A percentile compares a stretch with the other conserved stretches of the same genome.
Evolutionary conservation across 2,888 invertebrate species (phyloP).

Genomic region (Drosophila ezoana): DNA sequence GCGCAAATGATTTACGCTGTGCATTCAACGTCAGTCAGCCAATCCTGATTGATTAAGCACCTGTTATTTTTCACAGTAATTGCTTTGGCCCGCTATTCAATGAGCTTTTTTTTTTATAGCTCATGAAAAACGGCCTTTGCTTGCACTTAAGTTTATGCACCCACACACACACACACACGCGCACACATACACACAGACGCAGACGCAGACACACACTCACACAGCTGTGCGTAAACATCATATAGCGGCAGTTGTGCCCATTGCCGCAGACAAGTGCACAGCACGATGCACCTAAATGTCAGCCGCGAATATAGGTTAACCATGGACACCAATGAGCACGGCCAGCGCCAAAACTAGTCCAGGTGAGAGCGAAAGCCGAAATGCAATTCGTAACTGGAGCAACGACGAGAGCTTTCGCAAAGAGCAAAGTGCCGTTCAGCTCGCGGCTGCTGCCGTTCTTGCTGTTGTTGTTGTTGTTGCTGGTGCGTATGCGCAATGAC

Average conservation of each 20-base stretch:
- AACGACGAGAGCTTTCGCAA: slow-evolving; percentile 14
- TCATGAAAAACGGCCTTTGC: slow-evolving; percentile 29
- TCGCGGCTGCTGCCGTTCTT: slow-evolving; percentile 1
- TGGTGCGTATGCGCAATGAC: slow-evolving; percentile 67
- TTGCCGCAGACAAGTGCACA: slow-evolving; percentile 42
- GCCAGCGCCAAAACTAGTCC: slow-evolving; percentile 19
- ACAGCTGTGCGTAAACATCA: slow-evolving; percentile 30
- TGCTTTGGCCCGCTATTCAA: slow-evolving; percentile 17
- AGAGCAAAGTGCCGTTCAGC: slow-evolving; percentile 2
- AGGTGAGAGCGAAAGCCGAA: slow-evolving; percentile 29
- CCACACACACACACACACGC: too few species aligned
- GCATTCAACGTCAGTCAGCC: neutral
- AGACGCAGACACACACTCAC: neutral
- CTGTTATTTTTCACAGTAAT: slow-evolving; percentile 13
- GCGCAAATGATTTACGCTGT: too few species aligned
- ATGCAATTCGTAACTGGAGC: slow-evolving; percentile 41
- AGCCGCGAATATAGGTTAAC: slow-evolving; percentile 60
- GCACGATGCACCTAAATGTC: slow-evolving; percentile 52
- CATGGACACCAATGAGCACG: slow-evolving; percentile 35
- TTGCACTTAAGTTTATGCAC: slow-evolving; percentile 3
- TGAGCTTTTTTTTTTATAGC: slow-evolving; percentile 14
- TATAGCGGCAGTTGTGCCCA: slow-evolving; percentile 27
- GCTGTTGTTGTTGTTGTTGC: slow-evolving; percentile 12
- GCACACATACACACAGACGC: neutral
- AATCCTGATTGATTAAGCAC: slow-evolving; percentile 1